phyloP scores from a whole-genome alignment of 2,888 invertebrate species.

The Synergus laeviventris region DNA sequence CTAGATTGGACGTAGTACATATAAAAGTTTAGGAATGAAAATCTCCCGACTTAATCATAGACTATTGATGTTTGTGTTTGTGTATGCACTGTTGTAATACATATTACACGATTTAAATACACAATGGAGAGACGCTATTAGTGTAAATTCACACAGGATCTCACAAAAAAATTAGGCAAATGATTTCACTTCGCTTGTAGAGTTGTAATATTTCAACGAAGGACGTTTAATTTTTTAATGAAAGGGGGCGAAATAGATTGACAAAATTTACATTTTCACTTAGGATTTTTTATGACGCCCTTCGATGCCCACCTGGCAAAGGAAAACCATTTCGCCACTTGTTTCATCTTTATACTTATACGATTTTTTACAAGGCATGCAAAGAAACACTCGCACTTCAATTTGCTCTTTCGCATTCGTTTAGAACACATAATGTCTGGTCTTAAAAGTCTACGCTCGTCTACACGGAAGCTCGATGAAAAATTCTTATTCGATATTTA shows the following conservation, averaged over 20 bases:
- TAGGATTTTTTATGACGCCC: neutral
- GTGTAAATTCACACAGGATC: conserved; percentile 22
- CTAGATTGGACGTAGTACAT: conserved; percentile 30
- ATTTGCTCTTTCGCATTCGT: conserved; percentile 35
- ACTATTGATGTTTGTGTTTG: conserved; percentile 28
- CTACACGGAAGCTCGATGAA: conserved; percentile 53
- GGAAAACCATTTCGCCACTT: conserved; percentile 13
- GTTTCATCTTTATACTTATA: neutral
- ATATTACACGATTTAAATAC: conserved; percentile 19
- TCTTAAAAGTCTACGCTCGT: conserved; percentile 43
- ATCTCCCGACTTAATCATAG: conserved; percentile 15
- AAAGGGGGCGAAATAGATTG: neutral
- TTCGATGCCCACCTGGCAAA: neutral
- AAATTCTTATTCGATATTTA: conserved; percentile 43
- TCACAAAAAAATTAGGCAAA: conserved; percentile 12
- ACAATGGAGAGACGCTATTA: conserved; percentile 25
- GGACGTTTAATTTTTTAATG: neutral
- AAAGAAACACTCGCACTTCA: conserved; percentile 29
- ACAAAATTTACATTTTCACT: neutral
- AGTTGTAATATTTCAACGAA: neutral
- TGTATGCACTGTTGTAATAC: conserved; percentile 9
- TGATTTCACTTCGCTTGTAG: conserved; percentile 23
- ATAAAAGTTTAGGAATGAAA: conserved; percentile 24
- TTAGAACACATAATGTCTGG: conserved; percentile 33
- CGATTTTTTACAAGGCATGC: conserved; percentile 31